Evolutionary conservation across 1,140 invertebrate species (phyloP), one percentile per base, ranked within the genome.

Genomic region (Heliconius melpomene): DNA sequence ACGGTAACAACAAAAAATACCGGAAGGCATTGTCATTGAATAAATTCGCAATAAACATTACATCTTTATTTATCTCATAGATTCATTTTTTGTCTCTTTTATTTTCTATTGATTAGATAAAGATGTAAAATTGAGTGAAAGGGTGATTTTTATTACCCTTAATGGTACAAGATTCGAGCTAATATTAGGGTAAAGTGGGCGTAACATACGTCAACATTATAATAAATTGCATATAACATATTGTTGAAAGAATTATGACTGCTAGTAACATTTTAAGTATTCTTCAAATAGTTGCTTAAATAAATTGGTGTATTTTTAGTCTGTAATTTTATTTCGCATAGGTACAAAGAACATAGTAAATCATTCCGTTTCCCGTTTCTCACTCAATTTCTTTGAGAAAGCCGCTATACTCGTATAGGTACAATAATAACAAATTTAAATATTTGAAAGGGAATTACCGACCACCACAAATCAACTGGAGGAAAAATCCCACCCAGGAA

Each of bases 201-300:
- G 91, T 88, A 81, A 82, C 85, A 78, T 72, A 87, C 86, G 91
- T 91, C 91, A 89, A 83, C 88, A 89, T 85, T 91, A 90, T 90
- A 91, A 92, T 89, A 91, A 92, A 93, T 93, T 85, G 86, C 79
- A 57, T 83, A 87, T 75, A 81, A 78, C 75, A 81, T 78, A 81
- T 81, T 81, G 76, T 72, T 54, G n/a, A 71, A 46, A 36, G 75
- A 36, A 52, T 77, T 77, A 72, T n/a, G 71, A 38, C 13, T 72
- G 32, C 23, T 72, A 26, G 20, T n/a, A 13, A 71, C 13, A 46
- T 46, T 18, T 72, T 72, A 72, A 72, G n/a, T 72, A 23, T 72
- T 20, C 20, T n/a, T 72, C n/a, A 72, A 38, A 38, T 72, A 7
- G 26, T 72, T 72, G 26, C 36, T 32, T 36, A n/a, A 13, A 54